Base-by-base conservation (phyloP, 2,888 invertebrate genomes). In the Pecten maximus region DNA sequence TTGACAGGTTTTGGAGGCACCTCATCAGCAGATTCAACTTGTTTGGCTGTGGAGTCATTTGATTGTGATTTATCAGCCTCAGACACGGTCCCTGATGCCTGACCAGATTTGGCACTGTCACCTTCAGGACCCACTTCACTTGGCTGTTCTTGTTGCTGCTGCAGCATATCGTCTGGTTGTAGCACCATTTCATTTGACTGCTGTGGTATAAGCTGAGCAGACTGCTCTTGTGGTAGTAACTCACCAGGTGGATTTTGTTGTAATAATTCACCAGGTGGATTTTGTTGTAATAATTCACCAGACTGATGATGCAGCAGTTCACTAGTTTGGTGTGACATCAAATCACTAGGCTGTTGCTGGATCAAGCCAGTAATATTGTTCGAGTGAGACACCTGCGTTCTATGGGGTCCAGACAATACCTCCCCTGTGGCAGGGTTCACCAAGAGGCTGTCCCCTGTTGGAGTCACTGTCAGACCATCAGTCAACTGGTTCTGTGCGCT, bases 391-490 rank as follows among this genome's bases (percentile, higher is more conserved):
- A 54, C 50, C 50, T 54, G 50, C 8, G 74, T 74, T 35, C 74
- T 28, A 15, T 74, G 74, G 23, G 74, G 74, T 12, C 74, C 74
- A 23, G 74, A 74, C 74, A 74, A 74, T 2, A 74, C 74, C 74
- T 74, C 74, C 74, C 74, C 74, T 15, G 74, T 74, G 2, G 74
- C 74, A 74, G 74, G 74, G 74, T 74, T 74, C 74, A 74, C 74
- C 74, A 74, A 28, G 28, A 74, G 74, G 74, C 74, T 74, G 74
- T 74, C 74, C 28, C 74, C 74, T 28, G 74, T 74, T 35, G 28
- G 28, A 12, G 74, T 74, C 35, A 74, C 74, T 2, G 74, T 74
- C 28, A 74, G 10, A 6, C 74, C 35, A 28, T 74, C 74, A 6
- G 74, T 74, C 74, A 74, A 74, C 74, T 74, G 74, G 35, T 28